Evolutionary conservation across 1,140 invertebrate species (phyloP).

Genomic region (Cydia fagiglandana): DNA sequence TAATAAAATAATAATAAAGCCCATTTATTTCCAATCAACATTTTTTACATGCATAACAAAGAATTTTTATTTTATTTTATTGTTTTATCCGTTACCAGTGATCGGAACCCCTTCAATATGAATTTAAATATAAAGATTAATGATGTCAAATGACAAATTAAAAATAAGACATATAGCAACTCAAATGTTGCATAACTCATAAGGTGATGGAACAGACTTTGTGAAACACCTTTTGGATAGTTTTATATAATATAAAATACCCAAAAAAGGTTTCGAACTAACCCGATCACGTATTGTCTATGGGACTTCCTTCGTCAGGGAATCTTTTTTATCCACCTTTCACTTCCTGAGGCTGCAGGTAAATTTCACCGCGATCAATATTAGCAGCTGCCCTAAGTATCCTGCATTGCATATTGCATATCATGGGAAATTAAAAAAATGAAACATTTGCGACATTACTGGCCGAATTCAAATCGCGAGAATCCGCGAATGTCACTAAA

Average conservation of each 20-base stretch:
- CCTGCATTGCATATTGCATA: conserved; percentile 28
- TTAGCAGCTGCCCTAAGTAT: conserved; percentile 26
- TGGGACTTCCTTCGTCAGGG: conserved; percentile 26
- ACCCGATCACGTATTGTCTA: conserved; percentile 34
- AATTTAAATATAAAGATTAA: no score
- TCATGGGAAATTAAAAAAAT: not conserved
- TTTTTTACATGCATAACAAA: no score
- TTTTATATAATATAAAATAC: conserved; percentile 6
- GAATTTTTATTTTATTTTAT: no score
- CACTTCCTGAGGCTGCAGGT: conserved; percentile 31
- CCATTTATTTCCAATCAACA: no score
- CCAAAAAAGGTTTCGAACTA: conserved; percentile 15
- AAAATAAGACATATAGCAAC: no score
- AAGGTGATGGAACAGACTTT: not conserved
- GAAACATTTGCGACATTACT: not conserved
- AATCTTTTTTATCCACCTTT: conserved; percentile 34
- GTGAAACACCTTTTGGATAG: not conserved
- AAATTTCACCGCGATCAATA: conserved; percentile 33
- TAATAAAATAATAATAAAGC: no score
- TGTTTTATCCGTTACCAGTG: no score
- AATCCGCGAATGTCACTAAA: not conserved
- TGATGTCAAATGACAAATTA: no score
- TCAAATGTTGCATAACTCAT: no score
- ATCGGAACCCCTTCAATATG: no score
- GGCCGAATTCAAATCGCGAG: not conserved